Conservation (phyloP, 1,140 invertebrate genomes). For the Phocides pigmalion region DNA sequence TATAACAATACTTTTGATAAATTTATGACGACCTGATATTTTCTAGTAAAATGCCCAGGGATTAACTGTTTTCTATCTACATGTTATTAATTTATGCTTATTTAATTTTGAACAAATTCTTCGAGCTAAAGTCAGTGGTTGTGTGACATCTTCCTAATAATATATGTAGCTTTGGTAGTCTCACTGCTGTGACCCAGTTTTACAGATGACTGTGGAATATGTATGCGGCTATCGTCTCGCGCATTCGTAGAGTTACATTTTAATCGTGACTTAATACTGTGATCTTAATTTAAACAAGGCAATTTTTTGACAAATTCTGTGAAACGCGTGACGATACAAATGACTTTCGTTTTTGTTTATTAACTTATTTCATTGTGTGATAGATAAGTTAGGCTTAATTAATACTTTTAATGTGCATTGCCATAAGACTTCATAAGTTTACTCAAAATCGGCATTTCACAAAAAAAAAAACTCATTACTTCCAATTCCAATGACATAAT, state of each 20-base stretch:
- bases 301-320: slow-evolving; percentile 80
- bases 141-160: slow-evolving; percentile 65
- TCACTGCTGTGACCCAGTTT: slow-evolving; percentile 64
- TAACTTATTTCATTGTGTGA: slow-evolving; percentile 78
- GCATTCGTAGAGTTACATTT: slow-evolving; percentile 78
- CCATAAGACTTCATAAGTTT: slow-evolving; percentile 66
- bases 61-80: slow-evolving; percentile 50
- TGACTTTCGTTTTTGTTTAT: slow-evolving; percentile 64
- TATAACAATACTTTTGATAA: slow-evolving; percentile 43
- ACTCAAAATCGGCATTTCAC: slow-evolving; percentile 73
- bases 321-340: slow-evolving; percentile 67
- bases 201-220: slow-evolving; percentile 82
- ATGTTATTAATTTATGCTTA: slow-evolving; percentile 48
- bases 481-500: slow-evolving; percentile 46
- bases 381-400: slow-evolving; percentile 68
- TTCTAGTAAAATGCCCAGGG: slow-evolving; percentile 42
- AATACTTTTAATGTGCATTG: slow-evolving; percentile 66
- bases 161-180: slow-evolving; percentile 44
- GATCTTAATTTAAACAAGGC: slow-evolving; percentile 82
- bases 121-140: slow-evolving; percentile 57
- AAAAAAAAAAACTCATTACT: slow-evolving; percentile 44
- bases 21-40: slow-evolving; percentile 55
- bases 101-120: slow-evolving; percentile 43
- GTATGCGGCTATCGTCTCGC: slow-evolving; percentile 68
- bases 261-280: slow-evolving; percentile 82